Evolutionary conservation across 2,797 vertebrate genomes (phyloP), one percentile per base, ranked within the genome.

Genomic region (Xenopus petersii): DNA sequence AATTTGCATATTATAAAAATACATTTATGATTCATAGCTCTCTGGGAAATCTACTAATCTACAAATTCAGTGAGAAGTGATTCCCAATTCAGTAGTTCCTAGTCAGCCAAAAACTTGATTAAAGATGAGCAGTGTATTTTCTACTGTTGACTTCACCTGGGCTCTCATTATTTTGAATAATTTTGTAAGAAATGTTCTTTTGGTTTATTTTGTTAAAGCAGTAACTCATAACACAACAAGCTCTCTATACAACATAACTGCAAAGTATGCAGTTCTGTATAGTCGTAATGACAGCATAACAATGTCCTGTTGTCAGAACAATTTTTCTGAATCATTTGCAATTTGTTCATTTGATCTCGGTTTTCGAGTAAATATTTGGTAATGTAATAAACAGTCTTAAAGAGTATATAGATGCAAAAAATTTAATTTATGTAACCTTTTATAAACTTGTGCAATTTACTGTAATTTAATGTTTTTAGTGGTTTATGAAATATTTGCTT

Each of bases 291-390:
- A 82, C 46, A 70, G 76, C 81, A 82, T 30, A 82, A 47, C 74
- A 81, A 83, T 79, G 79, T 72, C 80, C 26, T 30, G 2, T 30
- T 30, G 26, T 30, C 26, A 30, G 26, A 30, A 30, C 4, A 30
- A 30, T 2, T 30, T 84, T 86, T 85, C 77, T 84, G 81, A 63
- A 80, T 84, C 80, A 81, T 73, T 86, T 86, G 73, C 0, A 2
- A 64, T 78, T 79, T 75, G 83, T 86, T 82, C 81, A 82, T 80
- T 82, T 87, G 82, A 87, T 30, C 26, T 84, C 88, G 4, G 26
- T 30, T 30, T 2, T 30, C 4, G 26, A 30, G 26, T 30, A 30
- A 30, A 30, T 30, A 30, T 30, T 30, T 30, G 26, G 26, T 30
- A 2, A 30, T 30, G 26, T 30, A 30, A 30, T 30, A 30, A 30